Conservation (phyloP, 2,888 invertebrate genomes). For the Cantharis lateralis region DNA sequence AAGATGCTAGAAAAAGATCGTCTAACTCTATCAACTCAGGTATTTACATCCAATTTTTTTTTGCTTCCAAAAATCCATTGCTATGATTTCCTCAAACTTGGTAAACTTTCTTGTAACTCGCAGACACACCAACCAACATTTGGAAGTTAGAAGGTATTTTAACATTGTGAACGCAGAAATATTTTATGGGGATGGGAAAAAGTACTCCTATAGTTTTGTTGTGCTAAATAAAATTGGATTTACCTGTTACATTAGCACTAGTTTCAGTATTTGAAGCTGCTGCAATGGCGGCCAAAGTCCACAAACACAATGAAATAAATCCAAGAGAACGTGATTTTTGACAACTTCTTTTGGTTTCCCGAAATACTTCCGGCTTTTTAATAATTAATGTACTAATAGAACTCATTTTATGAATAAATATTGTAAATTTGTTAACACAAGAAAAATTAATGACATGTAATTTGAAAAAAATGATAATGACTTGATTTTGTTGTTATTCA, state of each 20-base stretch:
- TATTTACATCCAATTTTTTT: too few species aligned
- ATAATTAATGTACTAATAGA: constrained; percentile 44
- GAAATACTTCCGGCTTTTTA: constrained; percentile 33
- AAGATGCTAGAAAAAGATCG: too few species aligned
- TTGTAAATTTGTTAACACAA: background rate
- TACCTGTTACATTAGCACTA: constrained; percentile 45
- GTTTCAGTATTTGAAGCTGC: constrained; percentile 44
- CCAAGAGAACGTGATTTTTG: constrained; percentile 20
- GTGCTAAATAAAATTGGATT: background rate
- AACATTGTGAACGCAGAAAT: background rate
- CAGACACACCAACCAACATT: background rate
- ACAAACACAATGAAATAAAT: constrained; percentile 38
- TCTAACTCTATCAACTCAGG: too few species aligned
- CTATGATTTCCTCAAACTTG: too few species aligned
- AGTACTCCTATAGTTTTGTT: background rate
- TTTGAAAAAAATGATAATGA: constrained; percentile 6
- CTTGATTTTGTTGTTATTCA: constrained; percentile 3
- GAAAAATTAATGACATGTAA: constrained; percentile 9
- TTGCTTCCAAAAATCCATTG: too few species aligned
- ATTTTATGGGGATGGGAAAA: background rate
- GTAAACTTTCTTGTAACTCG: too few species aligned
- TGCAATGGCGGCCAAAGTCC: constrained; percentile 46
- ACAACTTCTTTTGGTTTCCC: constrained; percentile 3
- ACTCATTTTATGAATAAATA: constrained; percentile 32
- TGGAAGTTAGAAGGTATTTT: background rate